A percentile compares a stretch with the other conserved stretches of the same genome.
phyloP scores from a whole-genome alignment of 2,113 vertebrate genomes.

The Anolis sagrei region DNA sequence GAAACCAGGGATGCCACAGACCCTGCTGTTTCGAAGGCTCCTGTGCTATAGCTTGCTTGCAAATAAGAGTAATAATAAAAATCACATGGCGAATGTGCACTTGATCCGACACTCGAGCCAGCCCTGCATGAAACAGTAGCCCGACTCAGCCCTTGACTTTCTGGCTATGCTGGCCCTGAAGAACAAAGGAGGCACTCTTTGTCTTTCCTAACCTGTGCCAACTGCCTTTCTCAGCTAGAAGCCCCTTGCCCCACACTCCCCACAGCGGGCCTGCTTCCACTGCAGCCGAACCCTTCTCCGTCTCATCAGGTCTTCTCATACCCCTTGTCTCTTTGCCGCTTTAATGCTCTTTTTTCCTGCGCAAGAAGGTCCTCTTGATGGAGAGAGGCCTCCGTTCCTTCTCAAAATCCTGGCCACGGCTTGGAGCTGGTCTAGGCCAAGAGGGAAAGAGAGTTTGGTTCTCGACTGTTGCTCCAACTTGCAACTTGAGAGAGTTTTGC shows the following conservation, averaged over 20 bases:
- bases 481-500: not conserved
- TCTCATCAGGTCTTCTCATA: not conserved
- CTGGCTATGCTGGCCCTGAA: not conserved
- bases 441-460: not conserved
- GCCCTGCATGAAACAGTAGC: not conserved
- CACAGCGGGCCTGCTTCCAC: too few species aligned
- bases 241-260: too few species aligned
- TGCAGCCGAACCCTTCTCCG: too few species aligned
- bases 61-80: too few species aligned
- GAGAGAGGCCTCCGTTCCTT: not conserved
- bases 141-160: not conserved
- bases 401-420: not conserved
- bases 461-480: too few species aligned
- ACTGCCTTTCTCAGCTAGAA: too few species aligned
- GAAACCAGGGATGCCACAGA: not conserved
- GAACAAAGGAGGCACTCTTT: not conserved
- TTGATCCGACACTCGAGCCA: not conserved
- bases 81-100: too few species aligned
- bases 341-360: too few species aligned
- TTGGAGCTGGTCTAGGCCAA: not conserved
- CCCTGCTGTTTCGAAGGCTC: not conserved
- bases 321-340: not conserved
- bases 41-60: too few species aligned
- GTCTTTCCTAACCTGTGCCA: not conserved
- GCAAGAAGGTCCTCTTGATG: not conserved